Conservation (phyloP, 2,797 vertebrate species). For the Cyclura pinguis region DNA sequence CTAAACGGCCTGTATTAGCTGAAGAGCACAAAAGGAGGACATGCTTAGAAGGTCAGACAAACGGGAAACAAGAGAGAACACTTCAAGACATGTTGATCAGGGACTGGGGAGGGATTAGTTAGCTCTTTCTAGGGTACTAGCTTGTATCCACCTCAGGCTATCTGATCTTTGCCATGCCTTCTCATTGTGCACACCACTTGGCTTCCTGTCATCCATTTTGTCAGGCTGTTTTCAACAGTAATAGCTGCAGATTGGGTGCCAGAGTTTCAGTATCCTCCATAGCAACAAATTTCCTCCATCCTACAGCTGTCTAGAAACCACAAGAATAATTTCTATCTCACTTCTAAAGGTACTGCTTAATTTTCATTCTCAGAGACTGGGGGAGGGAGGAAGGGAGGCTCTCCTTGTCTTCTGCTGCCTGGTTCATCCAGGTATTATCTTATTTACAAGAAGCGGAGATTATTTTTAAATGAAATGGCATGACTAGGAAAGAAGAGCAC, state of each 20-base stretch:
- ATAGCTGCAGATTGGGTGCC: not conserved
- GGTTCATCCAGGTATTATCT: not conserved
- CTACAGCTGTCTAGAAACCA: not conserved
- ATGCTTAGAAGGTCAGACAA: not conserved
- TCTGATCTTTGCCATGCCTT: not conserved
- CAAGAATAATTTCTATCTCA: not conserved
- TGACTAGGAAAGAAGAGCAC: not conserved
- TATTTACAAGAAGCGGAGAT: not conserved
- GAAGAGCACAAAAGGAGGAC: not conserved
- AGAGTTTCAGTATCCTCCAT: not conserved
- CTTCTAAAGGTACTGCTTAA: not conserved
- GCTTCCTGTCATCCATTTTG: not conserved
- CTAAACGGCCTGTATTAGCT: not conserved
- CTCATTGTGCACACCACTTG: not conserved
- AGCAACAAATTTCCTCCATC: not conserved
- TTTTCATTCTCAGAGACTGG: not conserved
- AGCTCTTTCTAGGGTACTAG: not conserved
- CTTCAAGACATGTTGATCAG: not conserved
- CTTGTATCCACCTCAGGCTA: not conserved
- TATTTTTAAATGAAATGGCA: not conserved
- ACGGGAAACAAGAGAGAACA: not conserved
- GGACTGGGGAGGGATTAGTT: not conserved
- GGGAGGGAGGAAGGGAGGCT: not conserved
- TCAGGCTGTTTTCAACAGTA: not conserved
- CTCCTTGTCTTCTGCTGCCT: not conserved